A percentile compares a stretch with the other conserved stretches of the same genome.
phyloP scores from a whole-genome alignment of 2,797 vertebrate genomes.

The Myotis vivesi region DNA sequence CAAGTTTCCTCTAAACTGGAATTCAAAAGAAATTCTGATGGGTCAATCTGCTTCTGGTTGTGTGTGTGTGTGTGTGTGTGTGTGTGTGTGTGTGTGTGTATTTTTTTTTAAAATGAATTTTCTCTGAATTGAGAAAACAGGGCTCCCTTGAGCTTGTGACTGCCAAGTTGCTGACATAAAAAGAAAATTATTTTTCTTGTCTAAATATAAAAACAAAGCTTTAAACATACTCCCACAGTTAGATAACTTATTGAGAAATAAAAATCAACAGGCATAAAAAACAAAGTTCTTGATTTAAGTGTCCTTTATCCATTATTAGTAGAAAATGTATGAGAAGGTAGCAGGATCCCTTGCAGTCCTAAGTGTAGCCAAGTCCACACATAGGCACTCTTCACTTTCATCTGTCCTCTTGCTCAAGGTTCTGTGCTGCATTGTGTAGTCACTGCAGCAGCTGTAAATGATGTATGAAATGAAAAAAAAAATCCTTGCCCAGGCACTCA shows the following conservation, averaged over 20 bases:
- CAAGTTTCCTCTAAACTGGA: background rate
- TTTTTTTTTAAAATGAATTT: background rate
- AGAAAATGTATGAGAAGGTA: rapidly evolving
- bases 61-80: too few species aligned
- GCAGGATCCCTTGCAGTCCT: rapidly evolving
- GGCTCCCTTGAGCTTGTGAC: background rate
- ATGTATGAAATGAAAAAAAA: conserved; percentile 6
- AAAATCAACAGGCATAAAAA: background rate
- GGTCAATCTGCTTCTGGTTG: background rate
- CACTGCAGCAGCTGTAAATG: background rate
- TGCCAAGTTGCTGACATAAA: background rate
- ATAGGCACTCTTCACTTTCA: rapidly evolving
- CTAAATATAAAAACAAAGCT: background rate
- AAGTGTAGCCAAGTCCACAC: rapidly evolving
- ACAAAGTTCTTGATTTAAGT: background rate
- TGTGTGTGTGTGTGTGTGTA: rapidly evolving
- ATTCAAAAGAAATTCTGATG: background rate
- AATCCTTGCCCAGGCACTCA: background rate
- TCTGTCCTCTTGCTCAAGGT: background rate
- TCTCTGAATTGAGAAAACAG: background rate
- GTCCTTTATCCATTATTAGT: background rate
- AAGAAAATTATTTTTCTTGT: conserved; percentile 41
- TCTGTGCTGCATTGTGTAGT: background rate
- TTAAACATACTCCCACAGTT: background rate
- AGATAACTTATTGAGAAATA: background rate